Base-by-base conservation (phyloP, 1,140 invertebrate genomes). In the Phymastichus coffea region DNA sequence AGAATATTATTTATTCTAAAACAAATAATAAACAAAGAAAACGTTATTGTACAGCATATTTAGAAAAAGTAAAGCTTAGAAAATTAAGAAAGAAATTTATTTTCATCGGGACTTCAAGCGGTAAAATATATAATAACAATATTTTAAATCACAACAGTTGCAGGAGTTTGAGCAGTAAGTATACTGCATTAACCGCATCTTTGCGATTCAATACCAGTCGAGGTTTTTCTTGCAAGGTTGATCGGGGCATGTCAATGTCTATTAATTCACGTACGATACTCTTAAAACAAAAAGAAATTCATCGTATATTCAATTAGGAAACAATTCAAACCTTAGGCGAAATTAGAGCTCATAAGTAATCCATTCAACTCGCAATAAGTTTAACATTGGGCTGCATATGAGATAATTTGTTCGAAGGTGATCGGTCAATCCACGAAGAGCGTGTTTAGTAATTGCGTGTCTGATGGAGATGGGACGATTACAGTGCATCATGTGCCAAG, bases 391-490 rank as follows among this genome's bases (percentile, higher is more conserved):
- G 81, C 23, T 83, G 80, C 25, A 75, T 66, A 9, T 72, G 66
- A 0, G 77, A 73, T n/a, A 91, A 77, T 69, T 91, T 28, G 80
- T 78, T 14, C 84, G 72, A 8, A 89, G 73, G 0, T 84, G 80
- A 58, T 87, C 82, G 2, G 84, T 82, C 35, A 91, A 69, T 0
- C 83, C 84, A 2, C 82, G 86, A 2, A 90, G 54, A 0, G 54
- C 54, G 15, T 17, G 23, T 37, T 56, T 56, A 10, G 14, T 26
- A 4, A 14, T 9, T 7, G 37, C 8, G 30, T 46, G 37, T 71
- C 2, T 85, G 87, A 76, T 82, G 0, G 61, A 67, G 14, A 68
- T 23, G 2, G 64, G 66, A 7, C 52, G 60, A 2, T 68, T 47
- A 4, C 20, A 28, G 4, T 20, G 47, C 1, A 46, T 38, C 7